Evolutionary conservation across 2,113 vertebrate genomes (phyloP).

Genomic region (Bos indicus): DNA sequence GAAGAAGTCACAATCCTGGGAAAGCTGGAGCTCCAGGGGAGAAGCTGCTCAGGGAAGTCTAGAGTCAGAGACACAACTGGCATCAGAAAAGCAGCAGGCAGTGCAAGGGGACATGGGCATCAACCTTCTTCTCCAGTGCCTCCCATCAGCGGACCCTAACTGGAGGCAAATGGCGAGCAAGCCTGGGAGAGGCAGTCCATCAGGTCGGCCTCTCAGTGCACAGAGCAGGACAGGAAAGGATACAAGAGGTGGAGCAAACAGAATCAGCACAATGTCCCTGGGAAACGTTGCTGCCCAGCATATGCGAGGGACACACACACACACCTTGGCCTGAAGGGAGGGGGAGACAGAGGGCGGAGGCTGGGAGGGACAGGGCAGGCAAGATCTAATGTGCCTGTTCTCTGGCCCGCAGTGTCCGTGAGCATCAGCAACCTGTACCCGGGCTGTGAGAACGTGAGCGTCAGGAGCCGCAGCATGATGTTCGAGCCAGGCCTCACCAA

Average conservation of each 20-base stretch:
- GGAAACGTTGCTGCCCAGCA: not conserved
- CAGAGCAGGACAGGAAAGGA: not conserved
- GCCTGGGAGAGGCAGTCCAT: not conserved
- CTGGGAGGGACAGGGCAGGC: not conserved
- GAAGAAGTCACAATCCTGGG: not conserved
- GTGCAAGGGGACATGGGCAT: not conserved
- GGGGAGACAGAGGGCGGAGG: not conserved
- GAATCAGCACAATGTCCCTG: too few species aligned
- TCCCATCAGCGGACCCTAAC: fast-evolving
- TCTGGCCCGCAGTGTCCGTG: constrained; percentile 86
- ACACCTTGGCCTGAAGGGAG: not conserved
- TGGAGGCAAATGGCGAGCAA: not conserved
- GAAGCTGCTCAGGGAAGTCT: fast-evolving
- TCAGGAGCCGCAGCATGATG: constrained; percentile 98
- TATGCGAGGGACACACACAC: fast-evolving
- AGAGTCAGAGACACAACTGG: not conserved
- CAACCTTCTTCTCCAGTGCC: not conserved
- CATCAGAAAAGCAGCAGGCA: not conserved
- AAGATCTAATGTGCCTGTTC: not conserved
- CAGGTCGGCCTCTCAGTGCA: fast-evolving
- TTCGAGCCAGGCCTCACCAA: constrained; percentile 98
- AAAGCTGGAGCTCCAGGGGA: not conserved
- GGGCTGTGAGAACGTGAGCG: constrained; percentile 97
- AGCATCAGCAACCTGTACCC: constrained; percentile 97
- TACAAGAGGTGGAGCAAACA: fast-evolving